Base-by-base conservation (phyloP, 2,113 vertebrate genomes). In the Peromyscus maniculatus region DNA sequence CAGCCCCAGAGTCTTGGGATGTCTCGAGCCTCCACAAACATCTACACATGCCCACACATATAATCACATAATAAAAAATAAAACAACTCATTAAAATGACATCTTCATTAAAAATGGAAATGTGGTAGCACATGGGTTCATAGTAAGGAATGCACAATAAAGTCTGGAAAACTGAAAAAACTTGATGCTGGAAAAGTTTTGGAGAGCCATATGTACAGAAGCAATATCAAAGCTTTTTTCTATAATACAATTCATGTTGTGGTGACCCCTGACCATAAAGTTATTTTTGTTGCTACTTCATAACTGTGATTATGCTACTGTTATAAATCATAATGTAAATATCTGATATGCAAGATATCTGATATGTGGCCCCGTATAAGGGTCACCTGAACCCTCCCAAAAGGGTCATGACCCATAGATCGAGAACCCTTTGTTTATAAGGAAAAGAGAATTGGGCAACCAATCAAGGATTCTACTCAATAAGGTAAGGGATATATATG, bases 141-240 rank as follows among this genome's bases (percentile, higher is more conserved):
- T 64, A 55, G 17, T 49, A 71, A 95, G 26, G 91, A 92, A 89
- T 75, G 8, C 8, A 36, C 15, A 71, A 1, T n/a, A 64, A 31
- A 75, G 4, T 93, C n/a, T 90, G 4, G 11, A 93, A 28, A 78
- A 55, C 66, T 87, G 43, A 97, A 62, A 52, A 87, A 64, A 75
- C 43, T 55, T 74, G 15, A 67, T 87, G 21, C 31, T 62, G 9
- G 67, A 3, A 82, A 91, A 16, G 3, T 79, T 96, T 84, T 62
- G 17, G 43, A 90, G 16, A 33, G 16, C 15, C 39, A 19, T 74
- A 10, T 33, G 0, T 46, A 72, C 1, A 72, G 4, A 92, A 49
- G 1, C 46, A 69, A 77, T 12, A 71, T 33, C 11, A 92, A 69
- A 87, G 43, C 28, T 88, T 93, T 92, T 26, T 10, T 67, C n/a